Conservation (phyloP, 1,140 invertebrate species). For the Delia radicum region DNA sequence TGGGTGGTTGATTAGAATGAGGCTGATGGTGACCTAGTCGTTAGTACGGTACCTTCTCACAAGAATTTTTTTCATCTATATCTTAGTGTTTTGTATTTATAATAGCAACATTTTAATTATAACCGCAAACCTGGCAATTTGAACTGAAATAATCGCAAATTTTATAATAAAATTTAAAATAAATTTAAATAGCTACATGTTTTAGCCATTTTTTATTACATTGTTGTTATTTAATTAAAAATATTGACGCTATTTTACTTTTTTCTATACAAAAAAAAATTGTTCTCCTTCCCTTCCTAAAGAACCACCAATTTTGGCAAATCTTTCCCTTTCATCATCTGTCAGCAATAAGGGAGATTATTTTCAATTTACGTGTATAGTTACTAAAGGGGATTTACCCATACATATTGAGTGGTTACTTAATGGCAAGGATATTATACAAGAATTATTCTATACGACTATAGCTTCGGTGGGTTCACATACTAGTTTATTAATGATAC, state of each 20-base stretch:
- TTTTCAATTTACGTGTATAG: conserved; percentile 68
- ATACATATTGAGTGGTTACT: conserved; percentile 67
- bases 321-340: conserved; percentile 74
- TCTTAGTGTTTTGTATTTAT: too few relatives aligned
- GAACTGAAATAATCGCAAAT: neutral
- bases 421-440: conserved; percentile 49
- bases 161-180: too few relatives aligned
- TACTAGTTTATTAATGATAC: conserved; percentile 55
- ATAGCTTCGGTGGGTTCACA: conserved; percentile 61
- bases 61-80: too few relatives aligned
- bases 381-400: conserved; percentile 71
- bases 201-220: neutral
- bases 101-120: too few relatives aligned
- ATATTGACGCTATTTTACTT: too few relatives aligned
- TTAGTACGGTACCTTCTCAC: too few relatives aligned
- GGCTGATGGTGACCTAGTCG: too few relatives aligned
- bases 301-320: conserved; percentile 77
- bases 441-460: conserved; percentile 32
- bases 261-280: too few relatives aligned
- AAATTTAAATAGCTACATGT: neutral
- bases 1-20: too few relatives aligned
- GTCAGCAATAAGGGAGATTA: conserved; percentile 74
- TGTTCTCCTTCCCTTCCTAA: conserved; percentile 27
- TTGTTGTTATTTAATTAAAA: neutral
- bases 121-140: too few relatives aligned